Conservation (phyloP, 2,113 vertebrate species). For the Miniopterus natalensis region DNA sequence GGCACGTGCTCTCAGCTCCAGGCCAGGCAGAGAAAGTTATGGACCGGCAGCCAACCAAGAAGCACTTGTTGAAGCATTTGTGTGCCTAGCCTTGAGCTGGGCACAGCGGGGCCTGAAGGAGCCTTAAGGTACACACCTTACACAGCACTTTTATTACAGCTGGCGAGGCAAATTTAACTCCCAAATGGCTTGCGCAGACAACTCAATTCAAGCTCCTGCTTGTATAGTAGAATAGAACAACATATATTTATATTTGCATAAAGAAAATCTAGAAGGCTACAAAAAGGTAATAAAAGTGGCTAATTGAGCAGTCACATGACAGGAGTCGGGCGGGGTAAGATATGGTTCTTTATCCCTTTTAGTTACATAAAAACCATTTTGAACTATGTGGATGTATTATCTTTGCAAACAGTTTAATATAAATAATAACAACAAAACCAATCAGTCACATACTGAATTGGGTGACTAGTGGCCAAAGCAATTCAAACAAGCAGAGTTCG, state of each 20-base stretch:
- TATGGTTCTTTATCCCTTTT: slow-evolving; percentile 35
- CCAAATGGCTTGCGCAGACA: not conserved
- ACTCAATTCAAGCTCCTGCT: slow-evolving; percentile 13
- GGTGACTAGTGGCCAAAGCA: not conserved
- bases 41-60: slow-evolving; percentile 55
- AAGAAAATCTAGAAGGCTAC: slow-evolving; percentile 36
- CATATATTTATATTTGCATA: slow-evolving; percentile 59
- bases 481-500: not conserved
- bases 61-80: not conserved
- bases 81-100: not conserved
- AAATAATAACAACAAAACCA: not conserved
- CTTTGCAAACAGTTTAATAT: slow-evolving; percentile 2
- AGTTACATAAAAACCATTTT: not conserved
- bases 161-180: slow-evolving; percentile 54
- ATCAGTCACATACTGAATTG: not conserved
- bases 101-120: not conserved
- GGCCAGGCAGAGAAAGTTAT: slow-evolving; percentile 47
- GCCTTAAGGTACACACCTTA: not conserved
- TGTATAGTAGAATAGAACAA: slow-evolving; percentile 40
- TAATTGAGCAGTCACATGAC: not conserved
- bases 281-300: slow-evolving; percentile 53
- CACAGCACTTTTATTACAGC: not conserved
- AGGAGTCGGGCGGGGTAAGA: not conserved
- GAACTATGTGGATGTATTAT: not conserved
- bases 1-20: slow-evolving; percentile 1